phyloP scores from a whole-genome alignment of 2,888 invertebrate genomes.

The Coleophora flavipennella region DNA sequence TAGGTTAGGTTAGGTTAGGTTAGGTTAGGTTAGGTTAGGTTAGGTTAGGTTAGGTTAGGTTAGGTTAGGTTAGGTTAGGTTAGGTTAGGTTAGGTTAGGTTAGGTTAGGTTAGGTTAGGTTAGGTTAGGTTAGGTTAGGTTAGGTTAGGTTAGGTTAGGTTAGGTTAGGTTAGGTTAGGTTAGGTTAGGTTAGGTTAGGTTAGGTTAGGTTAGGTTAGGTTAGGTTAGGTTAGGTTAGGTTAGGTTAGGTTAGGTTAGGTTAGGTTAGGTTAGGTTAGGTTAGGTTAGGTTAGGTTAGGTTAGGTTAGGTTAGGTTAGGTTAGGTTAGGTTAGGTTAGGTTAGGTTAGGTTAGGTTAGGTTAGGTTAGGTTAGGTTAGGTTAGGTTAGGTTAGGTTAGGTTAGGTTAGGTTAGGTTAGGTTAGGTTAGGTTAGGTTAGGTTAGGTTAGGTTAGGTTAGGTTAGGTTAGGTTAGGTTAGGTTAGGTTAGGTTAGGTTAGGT shows the following conservation, averaged over 20 bases:
- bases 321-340: slow-evolving; percentile 20
- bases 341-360: slow-evolving; percentile 17
- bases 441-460: slow-evolving; percentile 10
- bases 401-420: slow-evolving; percentile 11
- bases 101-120: slow-evolving; percentile 19
- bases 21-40: slow-evolving; percentile 22
- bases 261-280: slow-evolving; percentile 19
- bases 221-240: slow-evolving; percentile 17
- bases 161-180: slow-evolving; percentile 14
- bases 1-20: slow-evolving; percentile 23
- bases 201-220: slow-evolving; percentile 16
- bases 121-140: slow-evolving; percentile 20
- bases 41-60: slow-evolving; percentile 23
- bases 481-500: slow-evolving; percentile 10
- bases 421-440: slow-evolving; percentile 8
- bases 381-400: slow-evolving; percentile 10
- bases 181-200: slow-evolving; percentile 15
- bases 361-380: slow-evolving; percentile 13
- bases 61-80: slow-evolving; percentile 18
- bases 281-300: slow-evolving; percentile 19
- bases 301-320: slow-evolving; percentile 20
- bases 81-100: slow-evolving; percentile 19
- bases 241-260: slow-evolving; percentile 19
- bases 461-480: slow-evolving; percentile 10
- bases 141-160: slow-evolving; percentile 17